Percentiles rank a stretch among this genome's conserved stretches.
phyloP scores from a whole-genome alignment of 2,113 vertebrate species.

The Oryzias curvinotus region DNA sequence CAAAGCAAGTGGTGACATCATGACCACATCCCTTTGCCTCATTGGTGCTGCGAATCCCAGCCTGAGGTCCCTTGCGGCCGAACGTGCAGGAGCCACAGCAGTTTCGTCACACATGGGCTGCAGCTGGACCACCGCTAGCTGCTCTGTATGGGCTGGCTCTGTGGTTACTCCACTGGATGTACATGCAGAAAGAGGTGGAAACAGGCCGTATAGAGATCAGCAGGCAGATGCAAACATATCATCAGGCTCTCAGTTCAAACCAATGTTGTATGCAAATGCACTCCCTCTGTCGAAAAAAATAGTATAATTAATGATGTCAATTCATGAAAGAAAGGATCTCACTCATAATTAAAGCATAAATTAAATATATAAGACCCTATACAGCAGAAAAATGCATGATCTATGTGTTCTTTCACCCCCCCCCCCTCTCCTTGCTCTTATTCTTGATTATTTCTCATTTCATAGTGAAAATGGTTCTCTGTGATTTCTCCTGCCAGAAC shows the following conservation, averaged over 20 bases:
- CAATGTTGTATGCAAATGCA: conserved; percentile 76
- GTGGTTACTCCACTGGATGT: conserved; percentile 59
- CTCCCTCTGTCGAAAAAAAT: conserved; percentile 67
- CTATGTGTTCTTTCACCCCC: conserved; percentile 43
- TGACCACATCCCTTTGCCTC: conserved; percentile 77
- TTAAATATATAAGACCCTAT: conserved; percentile 67
- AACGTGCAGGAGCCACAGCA: conserved; percentile 72
- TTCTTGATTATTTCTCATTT: conserved; percentile 64
- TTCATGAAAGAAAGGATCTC: conserved; percentile 66
- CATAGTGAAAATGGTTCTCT: conserved; percentile 79
- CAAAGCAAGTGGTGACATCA: conserved; percentile 76
- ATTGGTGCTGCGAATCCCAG: conserved; percentile 56
- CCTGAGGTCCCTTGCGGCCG: conserved; percentile 67
- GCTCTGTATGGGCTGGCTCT: conserved; percentile 63
- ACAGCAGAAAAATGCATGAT: conserved; percentile 66
- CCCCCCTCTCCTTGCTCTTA: conserved; percentile 30
- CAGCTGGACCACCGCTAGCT: conserved; percentile 78
- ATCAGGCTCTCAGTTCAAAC: conserved; percentile 70
- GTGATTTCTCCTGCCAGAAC: conserved; percentile 83
- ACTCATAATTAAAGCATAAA: conserved; percentile 68
- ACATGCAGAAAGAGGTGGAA: conserved; percentile 64
- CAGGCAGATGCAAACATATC: conserved; percentile 77
- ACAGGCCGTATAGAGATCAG: conserved; percentile 77
- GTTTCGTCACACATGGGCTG: conserved; percentile 76
- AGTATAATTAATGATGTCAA: conserved; percentile 76